phyloP scores from a whole-genome alignment of 2,797 vertebrate species.

The Sebastes jordani region DNA sequence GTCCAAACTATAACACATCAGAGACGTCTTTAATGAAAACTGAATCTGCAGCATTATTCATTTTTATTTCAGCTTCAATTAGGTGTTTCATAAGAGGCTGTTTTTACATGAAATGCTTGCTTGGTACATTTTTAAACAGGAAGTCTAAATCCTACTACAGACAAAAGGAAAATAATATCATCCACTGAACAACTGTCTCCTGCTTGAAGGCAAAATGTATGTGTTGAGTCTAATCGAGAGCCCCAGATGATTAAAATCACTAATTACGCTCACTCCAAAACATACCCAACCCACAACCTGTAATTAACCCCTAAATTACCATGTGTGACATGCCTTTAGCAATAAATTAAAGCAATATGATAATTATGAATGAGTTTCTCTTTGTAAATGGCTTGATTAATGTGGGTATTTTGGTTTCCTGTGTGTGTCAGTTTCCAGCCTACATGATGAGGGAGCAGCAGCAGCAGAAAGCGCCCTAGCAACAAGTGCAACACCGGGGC shows the following conservation, averaged over 20 bases:
- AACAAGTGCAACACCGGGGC: constrained; percentile 43
- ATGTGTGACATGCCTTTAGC: not conserved
- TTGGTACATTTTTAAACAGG: not conserved
- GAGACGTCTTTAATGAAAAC: not conserved
- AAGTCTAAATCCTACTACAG: not conserved
- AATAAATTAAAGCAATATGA: not conserved
- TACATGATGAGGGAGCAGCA: not conserved
- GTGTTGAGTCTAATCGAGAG: not conserved
- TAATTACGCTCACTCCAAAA: constrained; percentile 18
- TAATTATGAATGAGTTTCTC: not conserved
- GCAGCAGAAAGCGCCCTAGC: not conserved
- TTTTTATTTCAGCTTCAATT: not conserved
- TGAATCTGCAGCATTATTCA: not conserved
- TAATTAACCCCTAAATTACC: not conserved
- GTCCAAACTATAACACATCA: too few species aligned
- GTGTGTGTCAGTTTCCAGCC: not conserved
- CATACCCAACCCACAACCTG: not conserved
- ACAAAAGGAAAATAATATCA: not conserved
- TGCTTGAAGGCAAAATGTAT: not conserved
- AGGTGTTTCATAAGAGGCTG: not conserved
- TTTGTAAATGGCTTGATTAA: not conserved
- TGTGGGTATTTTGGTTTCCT: not conserved
- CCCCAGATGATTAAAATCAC: not conserved
- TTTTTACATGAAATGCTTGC: not conserved
- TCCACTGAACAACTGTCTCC: not conserved